Percentiles rank a stretch among this genome's conserved stretches.
These are phyloP conservation scores for Aelia acuminata DNA, from an alignment of 2,888 invertebrate genomes.

Conservation along the genomic window DNA sequence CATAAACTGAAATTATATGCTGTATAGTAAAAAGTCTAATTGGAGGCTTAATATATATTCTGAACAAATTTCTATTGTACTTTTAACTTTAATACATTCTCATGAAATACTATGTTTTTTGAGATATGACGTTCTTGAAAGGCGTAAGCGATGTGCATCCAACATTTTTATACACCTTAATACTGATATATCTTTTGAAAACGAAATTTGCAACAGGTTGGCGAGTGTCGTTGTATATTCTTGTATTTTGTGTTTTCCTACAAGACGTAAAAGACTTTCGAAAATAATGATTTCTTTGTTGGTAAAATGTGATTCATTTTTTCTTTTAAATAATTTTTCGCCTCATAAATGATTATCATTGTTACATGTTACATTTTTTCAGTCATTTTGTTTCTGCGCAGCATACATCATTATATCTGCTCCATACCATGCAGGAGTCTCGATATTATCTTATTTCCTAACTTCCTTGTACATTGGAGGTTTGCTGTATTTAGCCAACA, in stretches of 20 bases:
- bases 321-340: neutral
- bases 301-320: too few relatives aligned
- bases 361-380: neutral
- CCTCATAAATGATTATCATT: neutral
- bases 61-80: too few relatives aligned
- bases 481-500: neutral
- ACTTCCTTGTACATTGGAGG: neutral
- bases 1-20: too few relatives aligned
- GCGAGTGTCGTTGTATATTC: neutral
- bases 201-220: neutral
- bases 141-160: too few relatives aligned
- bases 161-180: neutral
- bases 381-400: neutral
- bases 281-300: neutral
- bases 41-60: too few relatives aligned
- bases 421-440: neutral
- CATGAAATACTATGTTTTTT: too few relatives aligned
- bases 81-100: too few relatives aligned
- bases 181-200: too few relatives aligned
- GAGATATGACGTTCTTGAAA: too few relatives aligned
- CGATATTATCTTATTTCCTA: neutral
- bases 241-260: neutral
- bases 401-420: neutral
- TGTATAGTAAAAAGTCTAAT: too few relatives aligned
- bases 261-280: neutral